Conservation (phyloP, 2,888 invertebrate genomes). For the Drosophila histrio region DNA sequence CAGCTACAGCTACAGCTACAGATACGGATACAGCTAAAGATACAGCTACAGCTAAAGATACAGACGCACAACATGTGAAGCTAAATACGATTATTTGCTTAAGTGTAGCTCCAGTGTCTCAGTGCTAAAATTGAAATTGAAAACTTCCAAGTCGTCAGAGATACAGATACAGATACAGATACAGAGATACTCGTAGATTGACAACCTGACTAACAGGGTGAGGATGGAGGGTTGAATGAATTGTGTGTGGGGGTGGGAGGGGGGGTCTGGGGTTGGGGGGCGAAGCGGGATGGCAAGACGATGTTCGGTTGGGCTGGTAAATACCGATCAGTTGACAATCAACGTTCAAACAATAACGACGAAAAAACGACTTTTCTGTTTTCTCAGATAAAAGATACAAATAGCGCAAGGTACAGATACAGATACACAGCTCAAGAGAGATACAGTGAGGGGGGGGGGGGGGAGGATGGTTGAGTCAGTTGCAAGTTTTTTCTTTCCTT, state of each 20-base stretch:
- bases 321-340: constrained; percentile 74
- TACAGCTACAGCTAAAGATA: constrained; percentile 27
- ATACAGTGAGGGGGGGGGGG: neutral
- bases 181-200: constrained; percentile 9
- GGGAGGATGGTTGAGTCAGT: neutral
- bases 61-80: constrained; percentile 58
- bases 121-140: constrained; percentile 57
- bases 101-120: constrained; percentile 69
- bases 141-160: constrained; percentile 47
- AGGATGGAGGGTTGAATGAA: constrained; percentile 12
- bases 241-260: neutral
- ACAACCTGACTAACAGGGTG: constrained; percentile 4
- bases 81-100: constrained; percentile 71
- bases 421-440: constrained; percentile 12
- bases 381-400: constrained; percentile 67
- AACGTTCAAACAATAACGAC: constrained; percentile 71
- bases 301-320: constrained; percentile 23
- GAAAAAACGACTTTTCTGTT: constrained; percentile 40
- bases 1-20: constrained; percentile 23
- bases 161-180: constrained; percentile 12
- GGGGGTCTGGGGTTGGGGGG: neutral
- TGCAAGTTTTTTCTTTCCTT: no score
- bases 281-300: neutral
- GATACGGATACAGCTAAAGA: constrained; percentile 21
- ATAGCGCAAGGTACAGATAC: constrained; percentile 37